phyloP scores from a whole-genome alignment of 1,140 invertebrate genomes.

The Zaprionus capensis region DNA sequence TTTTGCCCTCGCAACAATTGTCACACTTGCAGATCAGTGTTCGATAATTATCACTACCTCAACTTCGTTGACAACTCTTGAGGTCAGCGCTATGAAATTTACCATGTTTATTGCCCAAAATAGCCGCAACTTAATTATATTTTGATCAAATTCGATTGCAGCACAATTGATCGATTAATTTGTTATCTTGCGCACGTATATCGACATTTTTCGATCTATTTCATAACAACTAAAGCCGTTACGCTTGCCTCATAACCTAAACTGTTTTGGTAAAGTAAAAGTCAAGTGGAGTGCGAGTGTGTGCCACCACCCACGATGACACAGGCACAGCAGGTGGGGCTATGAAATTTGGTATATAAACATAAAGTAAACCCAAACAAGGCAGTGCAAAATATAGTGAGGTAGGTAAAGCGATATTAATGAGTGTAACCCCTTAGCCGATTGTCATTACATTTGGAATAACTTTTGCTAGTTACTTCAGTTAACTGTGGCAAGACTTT shows the following conservation, averaged over 20 bases:
- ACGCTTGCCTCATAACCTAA: background rate
- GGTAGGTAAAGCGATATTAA: background rate
- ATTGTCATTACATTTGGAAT: background rate
- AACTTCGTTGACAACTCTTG: background rate
- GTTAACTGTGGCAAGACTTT: too few relatives aligned
- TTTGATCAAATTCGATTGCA: background rate
- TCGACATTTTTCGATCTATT: background rate
- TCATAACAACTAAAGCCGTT: background rate
- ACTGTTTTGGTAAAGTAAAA: background rate
- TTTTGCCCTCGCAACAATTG: conserved; percentile 23
- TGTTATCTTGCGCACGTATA: conserved; percentile 6
- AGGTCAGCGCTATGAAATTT: background rate
- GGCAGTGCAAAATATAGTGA: background rate
- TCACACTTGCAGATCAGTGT: conserved; percentile 13
- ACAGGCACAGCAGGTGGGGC: background rate
- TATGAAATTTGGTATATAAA: background rate
- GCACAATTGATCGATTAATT: conserved; percentile 6
- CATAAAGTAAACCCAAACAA: background rate
- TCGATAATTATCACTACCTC: conserved; percentile 20
- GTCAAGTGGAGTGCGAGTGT: background rate
- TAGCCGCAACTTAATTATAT: background rate
- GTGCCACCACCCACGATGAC: background rate
- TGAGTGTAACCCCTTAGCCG: background rate
- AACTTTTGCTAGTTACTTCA: too few relatives aligned
- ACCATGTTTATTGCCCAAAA: background rate